Percentiles rank a stretch among this genome's conserved stretches.
These are phyloP conservation scores for Drosophila ironensis DNA, from an alignment of 1,140 invertebrate species.

Conservation along the genomic window DNA sequence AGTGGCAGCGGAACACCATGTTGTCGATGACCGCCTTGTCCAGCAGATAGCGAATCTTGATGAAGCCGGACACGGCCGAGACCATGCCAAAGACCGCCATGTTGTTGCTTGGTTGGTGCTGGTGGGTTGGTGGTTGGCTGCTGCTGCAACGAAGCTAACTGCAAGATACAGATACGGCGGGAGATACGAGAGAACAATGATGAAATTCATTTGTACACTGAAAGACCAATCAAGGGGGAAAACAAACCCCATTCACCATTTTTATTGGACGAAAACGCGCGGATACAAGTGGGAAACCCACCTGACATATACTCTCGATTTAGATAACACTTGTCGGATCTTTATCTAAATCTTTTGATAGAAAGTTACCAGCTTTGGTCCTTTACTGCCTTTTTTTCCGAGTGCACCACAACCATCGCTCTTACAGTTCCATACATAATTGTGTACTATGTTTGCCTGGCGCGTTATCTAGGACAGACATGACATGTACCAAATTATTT, in stretches of 20 bases:
- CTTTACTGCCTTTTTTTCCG: not conserved
- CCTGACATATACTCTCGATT: no score
- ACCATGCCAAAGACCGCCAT: slow-evolving; percentile 92
- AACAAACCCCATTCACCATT: not conserved
- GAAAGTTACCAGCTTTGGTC: no score
- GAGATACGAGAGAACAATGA: not conserved
- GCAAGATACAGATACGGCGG: slow-evolving; percentile 3
- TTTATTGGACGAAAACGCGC: no score
- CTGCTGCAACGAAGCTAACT: slow-evolving; percentile 51
- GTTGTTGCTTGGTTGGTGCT: slow-evolving; percentile 71
- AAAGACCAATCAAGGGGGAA: not conserved
- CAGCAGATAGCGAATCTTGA: slow-evolving; percentile 92
- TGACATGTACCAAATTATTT: slow-evolving; percentile 69
- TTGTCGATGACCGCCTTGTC: slow-evolving; percentile 95
- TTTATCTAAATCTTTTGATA: no score
- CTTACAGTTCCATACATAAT: slow-evolving; percentile 11
- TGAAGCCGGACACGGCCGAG: slow-evolving; percentile 91
- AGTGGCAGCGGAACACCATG: slow-evolving; percentile 94
- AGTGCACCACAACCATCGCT: slow-evolving; percentile 1
- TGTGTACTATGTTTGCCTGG: slow-evolving; percentile 36
- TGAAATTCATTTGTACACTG: no score
- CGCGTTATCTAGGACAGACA: slow-evolving; percentile 60
- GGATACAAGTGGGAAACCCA: no score
- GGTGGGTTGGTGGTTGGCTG: no score
- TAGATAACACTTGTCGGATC: no score